These are phyloP conservation scores for Brachylomia viminalis DNA, from an alignment of 2,888 invertebrate genomes.

Conservation along the genomic window DNA sequence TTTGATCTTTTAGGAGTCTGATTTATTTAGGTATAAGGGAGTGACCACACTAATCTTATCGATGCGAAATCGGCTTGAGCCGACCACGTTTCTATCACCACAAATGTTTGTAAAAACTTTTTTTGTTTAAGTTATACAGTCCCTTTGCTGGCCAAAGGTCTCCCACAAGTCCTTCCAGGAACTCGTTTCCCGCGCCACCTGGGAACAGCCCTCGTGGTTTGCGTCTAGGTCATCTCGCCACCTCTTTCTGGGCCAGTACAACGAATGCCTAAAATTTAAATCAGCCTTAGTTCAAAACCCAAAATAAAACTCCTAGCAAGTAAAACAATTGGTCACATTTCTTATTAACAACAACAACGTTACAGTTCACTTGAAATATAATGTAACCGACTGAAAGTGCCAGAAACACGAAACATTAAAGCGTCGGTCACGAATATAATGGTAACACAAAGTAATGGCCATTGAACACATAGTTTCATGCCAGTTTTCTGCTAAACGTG, in stretches of 20 bases:
- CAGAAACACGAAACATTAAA: slow-evolving; percentile 40
- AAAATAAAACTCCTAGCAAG: not conserved
- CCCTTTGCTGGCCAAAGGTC: not conserved
- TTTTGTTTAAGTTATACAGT: not conserved
- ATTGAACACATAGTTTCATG: slow-evolving; percentile 60
- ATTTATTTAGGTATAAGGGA: not conserved
- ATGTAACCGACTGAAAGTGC: slow-evolving; percentile 32
- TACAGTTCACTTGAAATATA: slow-evolving; percentile 27
- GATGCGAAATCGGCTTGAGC: not conserved
- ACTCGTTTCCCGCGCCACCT: not conserved
- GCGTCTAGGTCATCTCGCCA: not conserved
- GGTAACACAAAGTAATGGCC: slow-evolving; percentile 54
- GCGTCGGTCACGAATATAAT: slow-evolving; percentile 45
- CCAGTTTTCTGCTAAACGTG: slow-evolving; percentile 41
- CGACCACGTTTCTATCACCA: not conserved
- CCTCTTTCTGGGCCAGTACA: not conserved
- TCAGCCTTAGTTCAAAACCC: too few relatives aligned
- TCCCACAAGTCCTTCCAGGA: not conserved
- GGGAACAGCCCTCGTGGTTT: not conserved
- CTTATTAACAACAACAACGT: not conserved
- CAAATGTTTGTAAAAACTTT: not conserved
- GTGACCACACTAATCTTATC: not conserved
- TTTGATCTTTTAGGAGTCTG: not conserved
- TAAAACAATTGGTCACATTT: slow-evolving; percentile 19
- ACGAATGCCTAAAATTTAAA: not conserved